A percentile compares a stretch with the other conserved stretches of the same genome.
Conservation (phyloP, 2,797 vertebrate genomes). For the Podarcis lilfordi region DNA sequence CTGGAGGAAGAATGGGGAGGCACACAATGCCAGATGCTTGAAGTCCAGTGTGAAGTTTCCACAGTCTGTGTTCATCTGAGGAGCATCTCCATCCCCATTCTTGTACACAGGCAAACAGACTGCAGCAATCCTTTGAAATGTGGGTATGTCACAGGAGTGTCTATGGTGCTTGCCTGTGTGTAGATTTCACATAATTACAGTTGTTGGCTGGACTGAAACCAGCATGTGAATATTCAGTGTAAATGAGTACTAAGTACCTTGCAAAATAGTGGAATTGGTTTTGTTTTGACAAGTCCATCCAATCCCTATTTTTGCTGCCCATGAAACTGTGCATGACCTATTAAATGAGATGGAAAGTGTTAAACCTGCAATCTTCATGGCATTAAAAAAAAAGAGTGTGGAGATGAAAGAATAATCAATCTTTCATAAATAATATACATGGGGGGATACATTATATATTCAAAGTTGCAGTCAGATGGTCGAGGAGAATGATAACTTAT, state of each 20-base stretch:
- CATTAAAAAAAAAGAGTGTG: constrained; percentile 71
- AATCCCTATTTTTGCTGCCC: not conserved
- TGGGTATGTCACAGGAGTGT: too few species aligned
- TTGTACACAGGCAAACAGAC: too few species aligned
- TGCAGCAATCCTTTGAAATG: too few species aligned
- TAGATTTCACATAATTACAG: not conserved
- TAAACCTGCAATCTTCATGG: constrained; percentile 64
- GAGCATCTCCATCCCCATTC: too few species aligned
- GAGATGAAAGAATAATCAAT: constrained; percentile 78
- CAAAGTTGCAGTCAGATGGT: constrained; percentile 75
- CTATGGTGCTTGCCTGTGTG: not conserved
- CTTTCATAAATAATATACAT: constrained; percentile 81
- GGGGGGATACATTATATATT: constrained; percentile 74
- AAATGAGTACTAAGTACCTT: not conserved
- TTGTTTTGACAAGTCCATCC: not conserved
- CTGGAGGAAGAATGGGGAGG: too few species aligned
- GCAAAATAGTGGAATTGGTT: not conserved
- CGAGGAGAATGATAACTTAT: constrained; percentile 78
- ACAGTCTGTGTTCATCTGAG: too few species aligned
- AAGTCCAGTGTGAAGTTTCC: too few species aligned
- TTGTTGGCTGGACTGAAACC: not conserved
- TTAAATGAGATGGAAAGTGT: constrained; percentile 52
- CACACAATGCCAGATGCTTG: too few species aligned
- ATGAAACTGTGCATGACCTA: not conserved
- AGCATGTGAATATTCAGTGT: not conserved